Evolutionary conservation across 2,888 invertebrate genomes (phyloP), one percentile per base, ranked within the genome.

Genomic region (Folsomia candida): DNA sequence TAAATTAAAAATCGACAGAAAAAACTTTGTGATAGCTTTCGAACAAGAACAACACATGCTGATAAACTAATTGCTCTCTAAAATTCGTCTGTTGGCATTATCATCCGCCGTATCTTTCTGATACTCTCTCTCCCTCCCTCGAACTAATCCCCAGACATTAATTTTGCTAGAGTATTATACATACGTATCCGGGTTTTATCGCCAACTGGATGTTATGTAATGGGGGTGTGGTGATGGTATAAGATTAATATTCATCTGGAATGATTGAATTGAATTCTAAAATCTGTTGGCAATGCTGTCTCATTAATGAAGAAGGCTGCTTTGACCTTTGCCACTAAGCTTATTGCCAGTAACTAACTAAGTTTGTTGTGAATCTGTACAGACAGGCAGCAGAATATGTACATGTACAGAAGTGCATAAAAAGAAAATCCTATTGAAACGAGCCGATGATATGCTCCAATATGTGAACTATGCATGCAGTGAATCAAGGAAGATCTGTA

Each of bases 401-500:
- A n/a, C n/a, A n/a, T n/a, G 14, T 37, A 37, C 37, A 9, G 37
- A 14, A 37, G 37, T 4, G 4, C 37, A 37, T 14, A 37, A 37
- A 37, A 37, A 37, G 37, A 14, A 37, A 37, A 37, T 37, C 37
- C 37, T 37, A 37, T 37, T 14, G 6, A 37, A 37, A 9, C 14
- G 6, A 37, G 14, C 37, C 14, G 37, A 37, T 37, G 37, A 37
- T 37, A 37, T 37, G 37, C 4, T 37, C 6, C 37, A 37, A 37
- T n/a, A 54, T 18, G 20, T 54, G 6, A 54, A 14, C 54, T 54
- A 6, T n/a, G n/a, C 4, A 6, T 54, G 54, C 22, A 54, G 54
- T 54, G 54, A 14, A 22, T 20, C 54, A 54, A 47, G 22, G 54
- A 25, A 65, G 51, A 65, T 65, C n/a, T 18, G 24, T 47, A 47